phyloP scores from a whole-genome alignment of 2,797 vertebrate species.

The Platyrinchus mystaceus region DNA sequence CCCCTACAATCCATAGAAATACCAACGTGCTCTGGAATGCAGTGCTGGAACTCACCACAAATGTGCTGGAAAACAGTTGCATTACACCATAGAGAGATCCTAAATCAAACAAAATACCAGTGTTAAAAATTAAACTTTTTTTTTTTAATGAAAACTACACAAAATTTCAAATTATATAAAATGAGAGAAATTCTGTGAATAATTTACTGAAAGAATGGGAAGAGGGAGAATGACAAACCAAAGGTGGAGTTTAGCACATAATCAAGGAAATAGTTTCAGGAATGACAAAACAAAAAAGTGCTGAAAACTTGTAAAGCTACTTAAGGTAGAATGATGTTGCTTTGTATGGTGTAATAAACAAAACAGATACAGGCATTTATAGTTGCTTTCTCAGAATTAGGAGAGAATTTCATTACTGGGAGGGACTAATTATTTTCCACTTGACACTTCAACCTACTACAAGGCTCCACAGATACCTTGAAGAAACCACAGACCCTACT shows the following conservation, averaged over 20 bases:
- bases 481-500: background rate
- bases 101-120: slow-evolving; percentile 58
- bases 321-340: background rate
- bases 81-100: slow-evolving; percentile 93
- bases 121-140: background rate
- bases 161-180: background rate
- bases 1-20: background rate
- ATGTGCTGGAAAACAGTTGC: slow-evolving; percentile 93
- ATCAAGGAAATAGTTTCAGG: background rate
- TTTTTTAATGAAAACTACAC: background rate
- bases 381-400: background rate
- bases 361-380: background rate
- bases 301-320: background rate
- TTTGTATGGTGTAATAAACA: background rate
- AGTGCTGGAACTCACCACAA: slow-evolving; percentile 87
- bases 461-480: background rate
- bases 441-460: background rate
- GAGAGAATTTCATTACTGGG: background rate
- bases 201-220: background rate
- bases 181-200: background rate
- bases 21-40: background rate
- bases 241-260: background rate
- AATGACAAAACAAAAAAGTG: background rate
- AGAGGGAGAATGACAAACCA: background rate
- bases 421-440: background rate